Evolutionary conservation across 2,113 vertebrate species (phyloP).

Genomic region (Rhinopomastus cyanomelas): DNA sequence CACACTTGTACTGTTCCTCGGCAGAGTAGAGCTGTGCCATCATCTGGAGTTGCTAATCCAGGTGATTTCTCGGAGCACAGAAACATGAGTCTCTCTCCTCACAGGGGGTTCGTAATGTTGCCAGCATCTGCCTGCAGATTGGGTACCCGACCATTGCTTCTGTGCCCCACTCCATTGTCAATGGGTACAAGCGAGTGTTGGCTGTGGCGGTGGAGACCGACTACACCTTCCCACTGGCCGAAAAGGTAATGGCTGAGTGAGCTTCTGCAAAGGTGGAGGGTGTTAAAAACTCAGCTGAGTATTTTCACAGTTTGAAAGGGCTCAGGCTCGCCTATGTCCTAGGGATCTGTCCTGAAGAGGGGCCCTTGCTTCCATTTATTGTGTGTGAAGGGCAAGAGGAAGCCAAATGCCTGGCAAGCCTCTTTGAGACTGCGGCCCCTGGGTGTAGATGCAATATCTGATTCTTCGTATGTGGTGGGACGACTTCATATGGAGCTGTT

Average conservation of each 20-base stretch:
- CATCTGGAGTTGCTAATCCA: accelerated
- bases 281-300: accelerated
- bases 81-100: background rate
- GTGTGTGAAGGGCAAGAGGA: background rate
- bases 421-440: accelerated
- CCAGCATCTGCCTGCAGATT: constrained; percentile 94
- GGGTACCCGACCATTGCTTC: constrained; percentile 97
- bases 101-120: constrained; percentile 95
- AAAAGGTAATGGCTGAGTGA: constrained; percentile 82
- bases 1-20: accelerated
- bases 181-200: constrained; percentile 94
- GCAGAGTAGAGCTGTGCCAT: accelerated
- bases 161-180: constrained; percentile 92
- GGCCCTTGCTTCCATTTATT: accelerated
- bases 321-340: accelerated
- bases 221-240: constrained; percentile 94
- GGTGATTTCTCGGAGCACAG: background rate
- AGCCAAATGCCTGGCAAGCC: too few species aligned
- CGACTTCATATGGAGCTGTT: accelerated
- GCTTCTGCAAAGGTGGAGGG: background rate
- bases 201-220: constrained; percentile 94
- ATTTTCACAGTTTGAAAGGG: background rate
- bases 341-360: background rate
- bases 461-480: accelerated
- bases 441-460: background rate